Percentiles rank a stretch among this genome's conserved stretches.
Evolutionary conservation across 2,113 vertebrate genomes (phyloP).

Genomic region (Girardinichthys multiradiatus): DNA sequence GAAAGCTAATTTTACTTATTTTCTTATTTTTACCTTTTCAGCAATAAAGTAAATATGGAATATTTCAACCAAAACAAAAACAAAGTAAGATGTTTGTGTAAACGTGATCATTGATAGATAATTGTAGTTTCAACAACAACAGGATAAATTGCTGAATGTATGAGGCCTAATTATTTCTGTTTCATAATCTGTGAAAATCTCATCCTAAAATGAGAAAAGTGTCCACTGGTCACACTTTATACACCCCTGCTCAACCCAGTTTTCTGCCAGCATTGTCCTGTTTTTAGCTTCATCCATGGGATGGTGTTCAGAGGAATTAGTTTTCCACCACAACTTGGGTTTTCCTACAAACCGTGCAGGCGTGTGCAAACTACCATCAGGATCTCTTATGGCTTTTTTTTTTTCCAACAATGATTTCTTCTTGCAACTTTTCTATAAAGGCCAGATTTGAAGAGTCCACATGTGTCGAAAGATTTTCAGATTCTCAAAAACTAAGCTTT

Average conservation of each 20-base stretch:
- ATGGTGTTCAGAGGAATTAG: not conserved
- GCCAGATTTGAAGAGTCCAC: not conserved
- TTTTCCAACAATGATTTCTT: not conserved
- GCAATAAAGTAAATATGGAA: not conserved
- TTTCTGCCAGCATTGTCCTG: too few species aligned
- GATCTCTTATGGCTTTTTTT: not conserved
- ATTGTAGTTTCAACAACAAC: not conserved
- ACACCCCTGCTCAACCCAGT: too few species aligned
- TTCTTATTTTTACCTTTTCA: not conserved
- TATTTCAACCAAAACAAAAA: not conserved
- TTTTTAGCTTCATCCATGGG: not conserved
- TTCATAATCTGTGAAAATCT: too few species aligned
- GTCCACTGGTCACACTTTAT: too few species aligned
- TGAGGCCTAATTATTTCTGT: too few species aligned
- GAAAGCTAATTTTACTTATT: not conserved
- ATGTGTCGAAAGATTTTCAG: not conserved
- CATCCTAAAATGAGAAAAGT: too few species aligned
- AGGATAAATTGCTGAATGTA: too few species aligned
- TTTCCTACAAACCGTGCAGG: not conserved
- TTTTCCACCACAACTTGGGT: not conserved
- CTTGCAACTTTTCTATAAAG: not conserved
- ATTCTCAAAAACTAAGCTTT: not conserved
- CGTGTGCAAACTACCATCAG: not conserved
- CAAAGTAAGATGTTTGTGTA: not conserved
- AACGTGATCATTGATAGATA: not conserved